Percentiles rank a stretch among this genome's conserved stretches.
These are phyloP conservation scores for Sakesphorus luctuosus DNA, from an alignment of 2,113 vertebrate species.

Conservation along the genomic window DNA sequence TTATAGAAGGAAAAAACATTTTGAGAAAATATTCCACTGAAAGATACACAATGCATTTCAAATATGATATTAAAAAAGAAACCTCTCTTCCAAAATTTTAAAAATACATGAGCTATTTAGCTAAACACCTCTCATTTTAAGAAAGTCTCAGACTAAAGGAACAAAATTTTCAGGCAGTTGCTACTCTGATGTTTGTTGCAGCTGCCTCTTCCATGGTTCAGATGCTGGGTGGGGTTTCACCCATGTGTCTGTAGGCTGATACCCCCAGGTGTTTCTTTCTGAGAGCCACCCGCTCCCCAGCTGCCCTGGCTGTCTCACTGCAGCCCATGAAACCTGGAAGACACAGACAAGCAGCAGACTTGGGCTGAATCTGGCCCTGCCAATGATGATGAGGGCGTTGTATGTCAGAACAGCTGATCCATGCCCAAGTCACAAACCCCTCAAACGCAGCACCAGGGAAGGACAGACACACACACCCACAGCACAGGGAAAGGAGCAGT, in stretches of 20 bases:
- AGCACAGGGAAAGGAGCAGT: rapidly evolving
- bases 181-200: not conserved
- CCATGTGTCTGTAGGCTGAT: rapidly evolving
- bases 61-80: not conserved
- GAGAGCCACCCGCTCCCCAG: rapidly evolving
- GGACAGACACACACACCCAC: rapidly evolving
- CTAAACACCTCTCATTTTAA: not conserved
- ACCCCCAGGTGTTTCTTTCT: rapidly evolving
- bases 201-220: not conserved
- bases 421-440: not conserved
- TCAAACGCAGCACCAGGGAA: rapidly evolving
- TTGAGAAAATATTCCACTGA: not conserved
- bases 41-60: not conserved
- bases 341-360: rapidly evolving
- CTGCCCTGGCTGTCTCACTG: not conserved
- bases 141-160: not conserved
- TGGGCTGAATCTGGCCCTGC: not conserved
- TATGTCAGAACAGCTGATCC: not conserved
- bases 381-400: not conserved
- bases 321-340: rapidly evolving
- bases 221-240: not conserved
- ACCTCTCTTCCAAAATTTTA: not conserved
- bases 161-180: not conserved
- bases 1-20: not conserved
- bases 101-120: not conserved